These are phyloP conservation scores for Sminthurides aquaticus DNA, from an alignment of 2,888 invertebrate species.

Conservation along the genomic window DNA sequence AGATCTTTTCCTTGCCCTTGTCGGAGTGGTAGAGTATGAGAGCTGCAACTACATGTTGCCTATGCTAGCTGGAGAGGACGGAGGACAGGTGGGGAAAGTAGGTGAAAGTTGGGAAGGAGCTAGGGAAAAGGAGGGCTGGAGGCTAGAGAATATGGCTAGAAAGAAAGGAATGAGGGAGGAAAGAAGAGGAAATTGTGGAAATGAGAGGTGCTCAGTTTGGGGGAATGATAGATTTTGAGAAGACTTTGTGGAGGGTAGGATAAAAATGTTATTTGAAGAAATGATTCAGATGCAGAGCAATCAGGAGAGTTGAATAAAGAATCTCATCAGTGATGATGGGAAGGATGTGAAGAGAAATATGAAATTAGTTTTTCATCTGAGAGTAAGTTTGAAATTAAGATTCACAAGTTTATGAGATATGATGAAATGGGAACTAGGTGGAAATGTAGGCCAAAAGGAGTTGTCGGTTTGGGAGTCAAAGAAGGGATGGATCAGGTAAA, in stretches of 20 bases:
- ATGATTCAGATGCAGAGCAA: background rate
- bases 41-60: too few species aligned
- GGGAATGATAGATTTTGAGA: background rate
- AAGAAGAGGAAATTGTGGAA: too few species aligned
- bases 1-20: too few species aligned
- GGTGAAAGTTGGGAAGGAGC: background rate
- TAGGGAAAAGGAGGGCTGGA: background rate
- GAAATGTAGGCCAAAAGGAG: background rate
- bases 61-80: too few species aligned
- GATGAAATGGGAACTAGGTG: background rate
- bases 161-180: background rate
- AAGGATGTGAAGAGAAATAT: background rate
- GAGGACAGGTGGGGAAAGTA: background rate
- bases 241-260: background rate
- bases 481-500: too few species aligned
- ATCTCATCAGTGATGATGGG: background rate
- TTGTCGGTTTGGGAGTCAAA: too few species aligned
- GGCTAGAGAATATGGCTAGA: background rate
- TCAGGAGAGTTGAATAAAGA: background rate
- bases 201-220: background rate
- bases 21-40: too few species aligned
- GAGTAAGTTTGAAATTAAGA: background rate
- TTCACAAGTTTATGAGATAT: background rate
- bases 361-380: background rate
- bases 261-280: background rate